Conservation (phyloP, 2,888 invertebrate species). For the Eilema caniola region DNA sequence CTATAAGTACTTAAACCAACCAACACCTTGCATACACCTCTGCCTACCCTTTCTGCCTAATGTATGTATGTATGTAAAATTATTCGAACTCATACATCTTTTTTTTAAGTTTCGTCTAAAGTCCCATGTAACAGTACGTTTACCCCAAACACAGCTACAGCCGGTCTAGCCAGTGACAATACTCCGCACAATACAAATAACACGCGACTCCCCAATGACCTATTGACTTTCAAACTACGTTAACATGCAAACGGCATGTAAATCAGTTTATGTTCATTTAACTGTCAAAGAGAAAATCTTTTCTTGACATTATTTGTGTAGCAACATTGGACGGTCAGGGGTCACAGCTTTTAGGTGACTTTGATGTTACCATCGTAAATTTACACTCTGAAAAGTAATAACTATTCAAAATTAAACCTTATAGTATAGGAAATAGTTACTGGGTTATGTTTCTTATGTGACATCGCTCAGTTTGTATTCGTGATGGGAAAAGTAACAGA, state of each 20-base stretch:
- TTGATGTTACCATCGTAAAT: slow-evolving; percentile 51
- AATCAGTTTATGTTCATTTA: slow-evolving; percentile 64
- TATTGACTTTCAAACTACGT: slow-evolving; percentile 53
- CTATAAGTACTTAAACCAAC: too few species aligned
- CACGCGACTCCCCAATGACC: slow-evolving; percentile 43
- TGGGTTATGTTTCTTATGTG: not conserved
- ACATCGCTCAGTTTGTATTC: slow-evolving; percentile 30
- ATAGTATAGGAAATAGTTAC: slow-evolving; percentile 5
- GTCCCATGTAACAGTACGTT: not conserved
- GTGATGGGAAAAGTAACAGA: slow-evolving; percentile 57
- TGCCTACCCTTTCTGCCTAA: too few species aligned
- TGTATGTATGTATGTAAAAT: not conserved
- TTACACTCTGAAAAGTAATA: not conserved
- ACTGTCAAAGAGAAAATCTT: slow-evolving; percentile 63
- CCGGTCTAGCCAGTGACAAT: slow-evolving; percentile 13
- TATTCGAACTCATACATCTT: not conserved
- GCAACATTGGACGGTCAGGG: slow-evolving; percentile 54
- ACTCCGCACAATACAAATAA: slow-evolving; percentile 18
- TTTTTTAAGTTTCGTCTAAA: not conserved
- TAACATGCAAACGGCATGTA: slow-evolving; percentile 64
- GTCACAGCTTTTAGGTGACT: slow-evolving; percentile 65
- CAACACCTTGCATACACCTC: too few species aligned
- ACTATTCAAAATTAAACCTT: slow-evolving; percentile 27
- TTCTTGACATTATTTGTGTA: slow-evolving; percentile 64
- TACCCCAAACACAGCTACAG: slow-evolving; percentile 6